These are phyloP conservation scores for Petromus typicus DNA, from an alignment of 2,113 vertebrate genomes.

Conservation along the genomic window DNA sequence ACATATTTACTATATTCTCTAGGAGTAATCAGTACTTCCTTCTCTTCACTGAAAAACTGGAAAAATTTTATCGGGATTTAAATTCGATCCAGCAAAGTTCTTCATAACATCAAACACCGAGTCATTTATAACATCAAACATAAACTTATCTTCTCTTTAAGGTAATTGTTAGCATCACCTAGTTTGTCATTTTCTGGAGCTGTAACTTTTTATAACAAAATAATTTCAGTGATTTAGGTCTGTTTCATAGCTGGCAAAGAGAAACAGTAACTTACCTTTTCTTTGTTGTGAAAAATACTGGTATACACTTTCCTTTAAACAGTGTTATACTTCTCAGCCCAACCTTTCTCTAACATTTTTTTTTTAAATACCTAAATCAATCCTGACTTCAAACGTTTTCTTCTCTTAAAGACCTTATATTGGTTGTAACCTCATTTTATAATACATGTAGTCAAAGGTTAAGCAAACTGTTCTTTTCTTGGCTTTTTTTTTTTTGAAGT, in stretches of 20 bases:
- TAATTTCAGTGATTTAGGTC: constrained; percentile 68
- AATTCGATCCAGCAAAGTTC: constrained; percentile 65
- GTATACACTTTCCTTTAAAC: constrained; percentile 26
- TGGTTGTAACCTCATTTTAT: constrained; percentile 38
- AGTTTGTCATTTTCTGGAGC: constrained; percentile 56
- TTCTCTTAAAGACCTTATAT: constrained; percentile 40
- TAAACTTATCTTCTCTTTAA: constrained; percentile 36
- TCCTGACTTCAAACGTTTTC: constrained; percentile 54
- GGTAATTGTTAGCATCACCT: constrained; percentile 20
- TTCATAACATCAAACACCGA: constrained; percentile 5
- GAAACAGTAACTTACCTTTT: constrained; percentile 59
- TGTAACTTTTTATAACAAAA: constrained; percentile 69
- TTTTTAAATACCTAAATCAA: constrained; percentile 7
- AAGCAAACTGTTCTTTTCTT: constrained; percentile 50
- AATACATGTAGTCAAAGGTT: constrained; percentile 16
- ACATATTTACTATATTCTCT: constrained; percentile 41
- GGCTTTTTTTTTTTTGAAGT: not conserved
- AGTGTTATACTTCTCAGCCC: not conserved
- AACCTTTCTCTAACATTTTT: constrained; percentile 42
- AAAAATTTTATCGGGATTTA: constrained; percentile 70
- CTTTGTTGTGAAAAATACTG: constrained; percentile 68
- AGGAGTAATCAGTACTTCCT: constrained; percentile 45
- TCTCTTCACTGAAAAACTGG: constrained; percentile 60
- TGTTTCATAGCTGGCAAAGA: not conserved
- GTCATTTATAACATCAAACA: not conserved